Base-by-base conservation (phyloP, 2,888 invertebrate genomes). In the Amphipyra berbera region DNA sequence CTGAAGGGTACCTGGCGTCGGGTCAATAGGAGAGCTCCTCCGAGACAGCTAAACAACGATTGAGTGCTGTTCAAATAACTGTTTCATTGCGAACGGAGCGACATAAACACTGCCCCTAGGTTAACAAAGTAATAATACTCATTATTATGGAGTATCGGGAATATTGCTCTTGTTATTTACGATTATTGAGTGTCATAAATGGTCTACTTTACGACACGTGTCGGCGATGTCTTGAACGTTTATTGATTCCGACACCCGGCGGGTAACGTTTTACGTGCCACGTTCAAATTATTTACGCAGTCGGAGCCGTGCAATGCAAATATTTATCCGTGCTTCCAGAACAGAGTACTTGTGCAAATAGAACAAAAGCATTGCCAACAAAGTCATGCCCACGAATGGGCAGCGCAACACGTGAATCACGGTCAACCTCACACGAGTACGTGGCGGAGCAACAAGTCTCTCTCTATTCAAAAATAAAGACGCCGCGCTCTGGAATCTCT, bases 401-500 rank as follows among this genome's bases (percentile, higher is more conserved):
- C 72, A 78, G 68, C 52, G 71, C 75, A 76, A 75, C 69, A 81
- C 61, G 80, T 85, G 85, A 88, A 86, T 85, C 85, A 87, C 84
- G 84, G 88, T 83, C 84, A 84, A 60, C 61, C 58, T 73, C 73
- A 73, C 58, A 61, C 68, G 68, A 62, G 73, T 73, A 78, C 78
- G 76, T 77, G 75, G 59, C 60, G 62, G 75, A 84, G 90, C 91
- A 92, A 92, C 91, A 93, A 89, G 91, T 93, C 80, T 75, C 70
- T 75, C 70, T 67, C 80, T 82, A 84, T 89, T 87, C 88, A 88
- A 89, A 91, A 91, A 91, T 91, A 91, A 91, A 91, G 89, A 88
- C 86, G 84, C 83, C 67, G 79, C 72, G 82, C 82, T 73, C 83
- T 84, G 85, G 85, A 88, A 89, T 90, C 86, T 90, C 90, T 93